These are phyloP conservation scores for Habroteleia sp. DNA, from an alignment of 2,888 invertebrate species.

Conservation along the genomic window DNA sequence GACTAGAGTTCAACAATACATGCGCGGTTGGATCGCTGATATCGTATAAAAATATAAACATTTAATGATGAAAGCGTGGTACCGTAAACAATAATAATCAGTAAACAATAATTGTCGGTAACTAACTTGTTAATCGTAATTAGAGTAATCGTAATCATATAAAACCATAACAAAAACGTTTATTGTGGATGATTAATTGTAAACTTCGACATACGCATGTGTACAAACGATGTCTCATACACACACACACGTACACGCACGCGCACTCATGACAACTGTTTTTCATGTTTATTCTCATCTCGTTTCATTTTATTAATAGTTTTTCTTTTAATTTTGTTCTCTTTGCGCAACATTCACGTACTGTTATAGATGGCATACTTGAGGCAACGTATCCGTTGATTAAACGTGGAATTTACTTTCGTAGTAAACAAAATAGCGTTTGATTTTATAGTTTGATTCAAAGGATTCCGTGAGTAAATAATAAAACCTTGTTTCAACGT, in stretches of 20 bases:
- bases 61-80: constrained; percentile 72
- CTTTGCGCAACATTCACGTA: constrained; percentile 15
- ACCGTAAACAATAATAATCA: constrained; percentile 69
- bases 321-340: constrained; percentile 9
- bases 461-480: no score
- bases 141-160: constrained; percentile 14
- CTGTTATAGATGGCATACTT: constrained; percentile 10
- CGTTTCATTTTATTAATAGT: neutral
- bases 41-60: constrained; percentile 80
- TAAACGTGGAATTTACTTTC: no score
- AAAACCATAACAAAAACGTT: constrained; percentile 35
- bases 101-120: constrained; percentile 20
- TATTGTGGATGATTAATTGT: constrained; percentile 36
- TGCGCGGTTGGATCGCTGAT: constrained; percentile 75
- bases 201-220: constrained; percentile 21
- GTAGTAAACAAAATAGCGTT: no score
- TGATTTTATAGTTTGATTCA: no score
- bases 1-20: constrained; percentile 81
- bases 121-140: constrained; percentile 14
- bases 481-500: no score
- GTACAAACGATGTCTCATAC: constrained; percentile 16
- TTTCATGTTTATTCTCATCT: neutral
- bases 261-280: neutral
- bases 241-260: constrained; percentile 8
- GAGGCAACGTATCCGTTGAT: no score